Evolutionary conservation across 2,113 vertebrate genomes (phyloP).

Genomic region (Holacanthus passer): DNA sequence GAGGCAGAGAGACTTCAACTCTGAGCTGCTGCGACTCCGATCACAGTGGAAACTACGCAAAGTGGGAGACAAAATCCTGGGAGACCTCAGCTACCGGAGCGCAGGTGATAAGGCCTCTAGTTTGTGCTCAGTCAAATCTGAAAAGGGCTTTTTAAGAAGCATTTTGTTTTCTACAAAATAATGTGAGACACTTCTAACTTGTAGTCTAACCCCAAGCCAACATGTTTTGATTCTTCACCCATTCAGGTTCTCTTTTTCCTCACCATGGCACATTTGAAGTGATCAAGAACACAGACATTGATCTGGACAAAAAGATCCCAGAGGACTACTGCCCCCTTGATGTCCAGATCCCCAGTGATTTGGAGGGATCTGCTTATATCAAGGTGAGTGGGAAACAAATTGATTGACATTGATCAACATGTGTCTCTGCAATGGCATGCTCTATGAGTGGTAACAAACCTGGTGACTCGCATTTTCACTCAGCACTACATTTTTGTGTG

Average conservation of each 20-base stretch:
- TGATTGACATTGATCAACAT: neutral
- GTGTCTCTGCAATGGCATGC: neutral
- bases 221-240: neutral
- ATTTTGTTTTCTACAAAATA: neutral
- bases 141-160: neutral
- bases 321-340: slow-evolving; percentile 97
- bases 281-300: slow-evolving; percentile 98
- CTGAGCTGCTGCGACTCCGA: slow-evolving; percentile 93
- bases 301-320: slow-evolving; percentile 97
- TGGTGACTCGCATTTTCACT: too few species aligned
- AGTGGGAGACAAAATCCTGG: slow-evolving; percentile 98
- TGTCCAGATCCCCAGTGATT: slow-evolving; percentile 97
- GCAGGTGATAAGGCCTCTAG: slow-evolving; percentile 84
- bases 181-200: neutral
- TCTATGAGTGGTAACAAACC: neutral
- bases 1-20: slow-evolving; percentile 96
- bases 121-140: neutral
- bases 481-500: neutral
- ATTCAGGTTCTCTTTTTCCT: slow-evolving; percentile 94
- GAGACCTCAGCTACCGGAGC: slow-evolving; percentile 97
- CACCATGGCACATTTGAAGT: slow-evolving; percentile 98
- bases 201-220: neutral
- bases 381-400: slow-evolving; percentile 85
- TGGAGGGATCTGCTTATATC: slow-evolving; percentile 97
- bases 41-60: slow-evolving; percentile 99